Base-by-base conservation (phyloP, 2,113 vertebrate genomes). In the Chlamydotis undulata region DNA sequence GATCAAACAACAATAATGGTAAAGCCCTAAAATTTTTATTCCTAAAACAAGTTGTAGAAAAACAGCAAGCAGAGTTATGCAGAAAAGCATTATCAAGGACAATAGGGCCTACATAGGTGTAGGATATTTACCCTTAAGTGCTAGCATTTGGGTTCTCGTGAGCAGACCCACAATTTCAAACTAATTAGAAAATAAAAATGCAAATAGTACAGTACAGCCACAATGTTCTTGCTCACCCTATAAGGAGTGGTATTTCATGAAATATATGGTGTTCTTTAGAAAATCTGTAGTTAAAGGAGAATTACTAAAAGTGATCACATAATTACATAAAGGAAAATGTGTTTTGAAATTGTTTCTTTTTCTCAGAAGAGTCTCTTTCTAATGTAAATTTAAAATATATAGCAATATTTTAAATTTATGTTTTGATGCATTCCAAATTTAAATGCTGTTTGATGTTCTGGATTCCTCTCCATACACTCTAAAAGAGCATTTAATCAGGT, bases 401-500 rank as follows among this genome's bases (percentile, higher is more conserved):
- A 75, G 33, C 35, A 65, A 52, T 86, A 76, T 85, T 85, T 94
- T 73, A 59, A 89, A 91, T 85, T 56, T 74, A 50, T 81, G 56
- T 86, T 77, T 91, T 82, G 12, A 3, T 83, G 43, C 65, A 93
- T 93, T 94, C 68, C 81, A 89, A 70, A 79, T 37, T 50, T 56
- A 91, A 90, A 45, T 19, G 6, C 33, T 90, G 24, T 49, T 83
- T 90, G 79, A 90, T 92, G 45, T 82, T 91, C 23, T 83, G 43
- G 77, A 93, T 91, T 93, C 84, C 70, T 77, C 35, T 52, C 53
- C 13, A 52, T 71, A 45, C 9, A 39, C 33, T 84, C 70, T 73
- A 68, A 94, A 76, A 77, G 91, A 71, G 70, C 47, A 60, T 77
- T 70, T 87, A 93, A 87, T 91, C 79, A 94, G 45, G 26, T 43